Conservation (phyloP, 2,113 vertebrate species). For the Rhinoptilus africanus region DNA sequence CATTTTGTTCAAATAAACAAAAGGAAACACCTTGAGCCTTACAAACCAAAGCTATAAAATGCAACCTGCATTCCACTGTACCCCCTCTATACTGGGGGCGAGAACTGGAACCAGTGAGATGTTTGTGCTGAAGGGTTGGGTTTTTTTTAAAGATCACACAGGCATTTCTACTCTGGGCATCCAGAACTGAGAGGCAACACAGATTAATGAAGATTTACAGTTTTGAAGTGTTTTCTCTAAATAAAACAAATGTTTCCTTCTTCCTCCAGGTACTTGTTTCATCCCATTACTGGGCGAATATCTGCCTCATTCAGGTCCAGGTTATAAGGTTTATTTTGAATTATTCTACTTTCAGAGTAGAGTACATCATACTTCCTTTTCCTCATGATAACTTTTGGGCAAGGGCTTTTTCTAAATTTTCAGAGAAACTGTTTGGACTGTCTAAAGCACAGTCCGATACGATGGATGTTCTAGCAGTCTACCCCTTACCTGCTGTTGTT, state of each 20-base stretch:
- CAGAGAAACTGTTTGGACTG: background rate
- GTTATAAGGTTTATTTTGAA: background rate
- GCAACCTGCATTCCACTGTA: background rate
- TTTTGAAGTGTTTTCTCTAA: background rate
- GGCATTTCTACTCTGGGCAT: background rate
- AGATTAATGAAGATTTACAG: background rate
- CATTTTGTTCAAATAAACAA: background rate
- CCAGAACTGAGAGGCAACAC: background rate
- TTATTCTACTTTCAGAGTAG: background rate
- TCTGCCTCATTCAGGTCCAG: background rate
- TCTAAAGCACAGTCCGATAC: background rate
- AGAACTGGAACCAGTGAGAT: background rate
- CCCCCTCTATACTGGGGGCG: fast-evolving
- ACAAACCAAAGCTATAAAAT: background rate
- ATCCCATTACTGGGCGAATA: background rate
- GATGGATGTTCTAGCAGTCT: background rate
- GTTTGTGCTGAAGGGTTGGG: background rate
- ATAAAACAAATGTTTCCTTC: background rate
- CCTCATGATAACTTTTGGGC: background rate
- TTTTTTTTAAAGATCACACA: background rate
- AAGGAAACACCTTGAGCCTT: background rate
- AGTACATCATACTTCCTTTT: background rate
- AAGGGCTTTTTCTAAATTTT: background rate
- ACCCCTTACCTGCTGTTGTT: background rate
- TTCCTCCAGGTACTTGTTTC: background rate